Percentiles rank a stretch among this genome's conserved stretches.
Conservation (phyloP, 1,140 invertebrate species). For the Drosophila virilis region DNA sequence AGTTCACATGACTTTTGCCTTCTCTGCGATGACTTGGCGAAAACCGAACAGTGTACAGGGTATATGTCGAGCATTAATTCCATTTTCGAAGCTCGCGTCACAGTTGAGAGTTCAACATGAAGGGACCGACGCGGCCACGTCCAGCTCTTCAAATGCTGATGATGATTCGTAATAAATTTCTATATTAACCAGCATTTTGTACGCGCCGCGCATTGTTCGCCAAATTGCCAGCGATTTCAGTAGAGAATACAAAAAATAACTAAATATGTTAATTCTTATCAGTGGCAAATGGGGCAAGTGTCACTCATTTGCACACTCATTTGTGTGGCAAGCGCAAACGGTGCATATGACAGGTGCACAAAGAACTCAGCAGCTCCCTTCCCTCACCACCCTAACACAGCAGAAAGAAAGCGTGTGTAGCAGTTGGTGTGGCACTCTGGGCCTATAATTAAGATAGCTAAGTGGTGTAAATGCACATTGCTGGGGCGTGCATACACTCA, state of each 20-base stretch:
- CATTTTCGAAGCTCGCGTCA: constrained; percentile 53
- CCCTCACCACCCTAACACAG: background rate
- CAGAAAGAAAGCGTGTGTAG: constrained; percentile 14
- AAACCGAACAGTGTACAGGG: constrained; percentile 31
- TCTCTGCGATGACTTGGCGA: constrained; percentile 63
- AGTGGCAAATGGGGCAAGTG: constrained; percentile 45
- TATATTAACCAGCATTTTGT: constrained; percentile 75
- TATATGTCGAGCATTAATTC: constrained; percentile 55
- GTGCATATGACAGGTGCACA: constrained; percentile 68
- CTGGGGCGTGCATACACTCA: constrained; percentile 26
- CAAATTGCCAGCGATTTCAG: constrained; percentile 65
- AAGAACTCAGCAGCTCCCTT: constrained; percentile 10
- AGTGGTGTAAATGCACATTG: constrained; percentile 76
- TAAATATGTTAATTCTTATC: constrained; percentile 63
- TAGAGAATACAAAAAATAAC: background rate
- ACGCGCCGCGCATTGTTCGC: constrained; percentile 22
- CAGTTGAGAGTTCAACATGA: constrained; percentile 76
- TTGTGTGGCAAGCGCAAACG: constrained; percentile 30
- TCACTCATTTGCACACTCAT: constrained; percentile 66
- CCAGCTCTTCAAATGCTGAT: constrained; percentile 31
- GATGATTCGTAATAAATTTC: constrained; percentile 77
- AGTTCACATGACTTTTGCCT: constrained; percentile 66
- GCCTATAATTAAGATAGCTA: constrained; percentile 74
- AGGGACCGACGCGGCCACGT: constrained; percentile 5
- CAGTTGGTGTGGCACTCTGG: constrained; percentile 40